Percentiles rank a stretch among this genome's conserved stretches.
phyloP scores from a whole-genome alignment of 1,140 invertebrate species.

The Dreissena rostriformis region DNA sequence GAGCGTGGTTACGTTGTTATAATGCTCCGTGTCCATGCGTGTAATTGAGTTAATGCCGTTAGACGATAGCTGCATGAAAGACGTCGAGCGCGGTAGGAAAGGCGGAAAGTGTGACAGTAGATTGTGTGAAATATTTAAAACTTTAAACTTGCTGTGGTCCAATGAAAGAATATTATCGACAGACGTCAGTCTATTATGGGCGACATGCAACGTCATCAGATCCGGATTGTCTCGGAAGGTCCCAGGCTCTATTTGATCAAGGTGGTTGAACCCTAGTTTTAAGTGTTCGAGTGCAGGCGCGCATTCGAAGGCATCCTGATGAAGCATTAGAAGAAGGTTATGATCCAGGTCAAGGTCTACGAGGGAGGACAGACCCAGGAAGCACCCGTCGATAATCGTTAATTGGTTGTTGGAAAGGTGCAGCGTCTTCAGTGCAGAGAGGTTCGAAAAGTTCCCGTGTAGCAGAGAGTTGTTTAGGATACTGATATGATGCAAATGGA shows the following conservation, averaged over 20 bases:
- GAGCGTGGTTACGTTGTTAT: background rate
- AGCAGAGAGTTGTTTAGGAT: background rate
- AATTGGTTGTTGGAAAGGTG: background rate
- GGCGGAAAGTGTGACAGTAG: background rate
- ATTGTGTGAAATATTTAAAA: background rate
- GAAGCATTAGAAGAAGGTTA: background rate
- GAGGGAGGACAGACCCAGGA: background rate
- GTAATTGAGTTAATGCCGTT: background rate
- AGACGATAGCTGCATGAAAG: background rate
- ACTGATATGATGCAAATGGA: background rate
- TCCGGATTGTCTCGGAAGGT: background rate
- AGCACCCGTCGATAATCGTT: background rate
- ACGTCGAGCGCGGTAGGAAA: background rate
- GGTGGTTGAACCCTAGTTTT: background rate
- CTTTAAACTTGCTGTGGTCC: background rate
- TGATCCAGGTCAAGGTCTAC: background rate
- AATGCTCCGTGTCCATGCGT: background rate
- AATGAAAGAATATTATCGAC: background rate
- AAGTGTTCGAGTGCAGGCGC: background rate
- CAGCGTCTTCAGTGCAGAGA: background rate
- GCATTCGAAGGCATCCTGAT: background rate
- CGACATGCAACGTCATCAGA: background rate
- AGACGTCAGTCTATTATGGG: background rate
- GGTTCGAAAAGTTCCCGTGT: background rate
- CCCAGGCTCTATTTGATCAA: background rate